Percentiles rank a stretch among this genome's conserved stretches.
phyloP scores from a whole-genome alignment of 2,113 vertebrate species.

The Ctenomys sociabilis region DNA sequence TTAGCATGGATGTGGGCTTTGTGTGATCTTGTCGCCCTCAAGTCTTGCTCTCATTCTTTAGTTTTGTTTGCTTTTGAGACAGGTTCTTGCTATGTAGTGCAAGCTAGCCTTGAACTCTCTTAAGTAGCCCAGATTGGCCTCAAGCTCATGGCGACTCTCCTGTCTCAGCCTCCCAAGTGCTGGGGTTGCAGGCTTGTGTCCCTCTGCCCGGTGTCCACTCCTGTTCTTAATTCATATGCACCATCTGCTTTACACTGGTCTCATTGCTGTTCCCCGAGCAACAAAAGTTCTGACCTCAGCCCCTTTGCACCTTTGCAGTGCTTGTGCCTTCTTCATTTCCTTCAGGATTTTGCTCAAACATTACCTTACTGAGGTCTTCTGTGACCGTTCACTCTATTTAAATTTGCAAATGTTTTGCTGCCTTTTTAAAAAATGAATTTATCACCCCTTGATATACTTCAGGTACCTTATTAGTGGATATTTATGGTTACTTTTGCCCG shows the following conservation, averaged over 20 bases:
- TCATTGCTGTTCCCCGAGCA: not conserved
- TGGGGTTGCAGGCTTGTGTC: not conserved
- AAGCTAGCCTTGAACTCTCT: not conserved
- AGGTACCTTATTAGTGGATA: not conserved
- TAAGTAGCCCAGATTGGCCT: not conserved
- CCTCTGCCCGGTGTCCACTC: too few relatives aligned
- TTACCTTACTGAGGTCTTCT: not conserved
- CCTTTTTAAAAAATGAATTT: not conserved
- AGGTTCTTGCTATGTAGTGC: not conserved
- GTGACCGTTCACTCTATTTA: not conserved
- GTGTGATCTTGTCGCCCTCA: not conserved
- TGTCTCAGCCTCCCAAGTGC: not conserved
- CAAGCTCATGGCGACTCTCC: not conserved
- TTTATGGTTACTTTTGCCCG: not conserved
- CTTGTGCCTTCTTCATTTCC: not conserved
- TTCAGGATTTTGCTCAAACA: not conserved
- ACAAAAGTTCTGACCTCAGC: not conserved
- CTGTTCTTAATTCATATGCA: not conserved
- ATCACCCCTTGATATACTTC: not conserved
- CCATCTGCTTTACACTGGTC: not conserved
- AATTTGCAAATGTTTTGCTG: not conserved
- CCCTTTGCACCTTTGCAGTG: not conserved
- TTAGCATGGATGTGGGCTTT: not conserved
- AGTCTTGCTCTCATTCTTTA: not conserved
- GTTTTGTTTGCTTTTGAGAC: not conserved